Percentiles rank a stretch among this genome's conserved stretches.
Evolutionary conservation across 37 sponge, comb jelly and placozoan species (phyloP).

Genomic region (Geodia barretti): DNA sequence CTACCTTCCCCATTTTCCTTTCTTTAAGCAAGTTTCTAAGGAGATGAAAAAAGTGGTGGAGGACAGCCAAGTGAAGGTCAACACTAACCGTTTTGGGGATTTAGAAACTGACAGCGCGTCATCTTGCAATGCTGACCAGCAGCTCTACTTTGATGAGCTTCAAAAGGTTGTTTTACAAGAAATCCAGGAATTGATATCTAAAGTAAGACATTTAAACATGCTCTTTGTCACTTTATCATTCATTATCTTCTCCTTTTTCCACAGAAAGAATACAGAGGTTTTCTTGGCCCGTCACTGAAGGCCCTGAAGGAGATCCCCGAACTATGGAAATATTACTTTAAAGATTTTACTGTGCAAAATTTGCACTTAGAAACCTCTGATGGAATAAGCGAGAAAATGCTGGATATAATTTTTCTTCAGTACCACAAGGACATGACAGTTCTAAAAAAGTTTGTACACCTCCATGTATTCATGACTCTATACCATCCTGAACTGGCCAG

Average conservation of each 20-base stretch:
- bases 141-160: conserved; percentile 16
- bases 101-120: neutral
- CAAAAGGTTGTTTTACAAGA: conserved; percentile 18
- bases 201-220: neutral
- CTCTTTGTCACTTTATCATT: neutral
- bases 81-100: conserved; percentile 43
- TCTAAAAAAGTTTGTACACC: conserved; percentile 24
- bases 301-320: conserved; percentile 23
- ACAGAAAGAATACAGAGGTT: conserved; percentile 31
- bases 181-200: conserved; percentile 12
- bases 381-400: conserved; percentile 31
- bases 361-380: conserved; percentile 40
- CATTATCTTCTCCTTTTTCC: neutral
- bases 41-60: conserved; percentile 59
- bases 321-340: conserved; percentile 61
- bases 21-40: conserved; percentile 44
- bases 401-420: conserved; percentile 37
- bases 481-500: conserved; percentile 77
- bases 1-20: conserved; percentile 66
- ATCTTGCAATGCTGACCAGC: conserved; percentile 12
- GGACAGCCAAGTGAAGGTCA: conserved; percentile 48
- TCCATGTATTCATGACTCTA: conserved; percentile 60
- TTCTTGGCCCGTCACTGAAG: conserved; percentile 25
- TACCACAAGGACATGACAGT: conserved; percentile 8
- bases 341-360: conserved; percentile 61